Conservation (phyloP, 2,888 invertebrate genomes). For the Rhorus exstirpatorius region DNA sequence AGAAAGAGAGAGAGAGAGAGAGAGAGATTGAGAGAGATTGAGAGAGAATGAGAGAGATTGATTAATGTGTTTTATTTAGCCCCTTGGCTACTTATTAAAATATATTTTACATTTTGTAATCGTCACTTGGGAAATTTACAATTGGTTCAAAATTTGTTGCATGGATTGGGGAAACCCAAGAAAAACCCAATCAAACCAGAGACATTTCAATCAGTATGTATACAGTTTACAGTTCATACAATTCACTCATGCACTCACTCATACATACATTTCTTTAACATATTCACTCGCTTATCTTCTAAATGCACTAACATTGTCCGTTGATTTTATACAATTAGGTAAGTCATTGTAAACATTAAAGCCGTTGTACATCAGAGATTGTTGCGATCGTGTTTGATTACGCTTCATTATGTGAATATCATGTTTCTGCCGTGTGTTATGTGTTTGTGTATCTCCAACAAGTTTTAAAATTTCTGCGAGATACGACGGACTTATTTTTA, state of each 20-base stretch:
- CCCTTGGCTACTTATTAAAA: slow-evolving; percentile 21
- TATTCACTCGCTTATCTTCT: slow-evolving; percentile 32
- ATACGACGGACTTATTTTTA: slow-evolving; percentile 38
- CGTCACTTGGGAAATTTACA: neutral
- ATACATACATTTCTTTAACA: slow-evolving; percentile 50
- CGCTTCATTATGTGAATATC: slow-evolving; percentile 47
- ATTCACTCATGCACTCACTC: too few relatives aligned
- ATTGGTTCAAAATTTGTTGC: neutral
- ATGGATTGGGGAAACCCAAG: slow-evolving; percentile 4
- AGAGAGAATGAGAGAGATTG: slow-evolving; percentile 18
- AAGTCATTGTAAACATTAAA: slow-evolving; percentile 55
- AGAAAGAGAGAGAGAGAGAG: too few relatives aligned
- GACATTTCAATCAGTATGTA: neutral
- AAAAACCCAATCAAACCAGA: slow-evolving; percentile 4
- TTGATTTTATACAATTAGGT: slow-evolving; percentile 53
- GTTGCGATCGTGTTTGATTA: slow-evolving; percentile 39
- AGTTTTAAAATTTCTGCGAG: slow-evolving; percentile 43
- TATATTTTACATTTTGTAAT: neutral
- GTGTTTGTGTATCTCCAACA: slow-evolving; percentile 43
- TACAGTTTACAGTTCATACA: slow-evolving; percentile 5
- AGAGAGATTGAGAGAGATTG: too few relatives aligned
- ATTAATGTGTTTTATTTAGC: slow-evolving; percentile 33
- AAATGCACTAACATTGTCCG: slow-evolving; percentile 34
- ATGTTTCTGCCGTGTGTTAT: slow-evolving; percentile 43
- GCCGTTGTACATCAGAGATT: slow-evolving; percentile 45